Conservation (phyloP, 2,113 vertebrate species). For the Amphiprion percula region DNA sequence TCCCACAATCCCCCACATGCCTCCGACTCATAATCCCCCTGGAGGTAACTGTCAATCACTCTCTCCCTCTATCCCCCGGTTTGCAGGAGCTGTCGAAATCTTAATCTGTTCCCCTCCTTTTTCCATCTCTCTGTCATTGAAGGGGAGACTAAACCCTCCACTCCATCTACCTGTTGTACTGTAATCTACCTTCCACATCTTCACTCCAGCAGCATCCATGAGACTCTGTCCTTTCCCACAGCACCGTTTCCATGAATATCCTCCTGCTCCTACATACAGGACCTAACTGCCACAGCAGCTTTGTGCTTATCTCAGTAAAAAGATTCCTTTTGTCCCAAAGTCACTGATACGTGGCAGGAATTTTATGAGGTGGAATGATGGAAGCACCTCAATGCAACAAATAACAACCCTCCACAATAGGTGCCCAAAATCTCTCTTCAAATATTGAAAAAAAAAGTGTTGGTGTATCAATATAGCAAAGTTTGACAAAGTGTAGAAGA, state of each 20-base stretch:
- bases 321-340: neutral
- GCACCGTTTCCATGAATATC: neutral
- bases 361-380: neutral
- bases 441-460: no score
- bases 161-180: slow-evolving; percentile 10
- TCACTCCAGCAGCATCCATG: neutral
- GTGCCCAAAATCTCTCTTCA: no score
- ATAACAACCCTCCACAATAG: no score
- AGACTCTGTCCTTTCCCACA: neutral
- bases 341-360: neutral
- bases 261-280: neutral
- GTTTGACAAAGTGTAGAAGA: no score
- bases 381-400: no score
- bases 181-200: slow-evolving; percentile 8
- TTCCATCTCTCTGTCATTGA: neutral
- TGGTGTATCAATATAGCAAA: no score
- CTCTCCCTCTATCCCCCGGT: neutral
- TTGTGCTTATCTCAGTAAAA: no score
- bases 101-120: slow-evolving; percentile 26
- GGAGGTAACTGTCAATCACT: slow-evolving; percentile 25
- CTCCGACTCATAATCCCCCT: slow-evolving; percentile 28
- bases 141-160: neutral
- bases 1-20: slow-evolving; percentile 30
- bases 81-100: slow-evolving; percentile 33
- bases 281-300: no score